Base-by-base conservation (phyloP, 2,888 invertebrate species). In the Plagiodera versicolora region DNA sequence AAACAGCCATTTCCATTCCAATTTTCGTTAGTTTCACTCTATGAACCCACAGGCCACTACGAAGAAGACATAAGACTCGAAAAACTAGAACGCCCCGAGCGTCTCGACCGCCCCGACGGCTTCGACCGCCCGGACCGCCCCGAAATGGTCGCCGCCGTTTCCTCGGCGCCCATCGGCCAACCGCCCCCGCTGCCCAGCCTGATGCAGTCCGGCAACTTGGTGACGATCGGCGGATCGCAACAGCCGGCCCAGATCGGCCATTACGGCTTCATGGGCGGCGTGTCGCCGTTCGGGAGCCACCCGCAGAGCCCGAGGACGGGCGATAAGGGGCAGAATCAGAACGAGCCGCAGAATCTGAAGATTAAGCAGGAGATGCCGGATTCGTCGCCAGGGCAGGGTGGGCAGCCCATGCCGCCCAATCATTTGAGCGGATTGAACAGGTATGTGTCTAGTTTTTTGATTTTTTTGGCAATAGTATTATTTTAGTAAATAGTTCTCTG, bases 301-400 rank as follows among this genome's bases (percentile, higher is more conserved):
- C 75, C 76, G 11, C 76, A 76, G 64, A 75, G 77, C 24, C 76
- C 76, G 1, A 64, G 76, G 11, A 75, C 76, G 1, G 64, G 76
- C 11, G 69, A 67, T 32, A 45, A 71, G 20, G 75, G 76, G n/a
- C 66, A 69, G 14, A 61, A 61, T 57, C 81, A 83, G 70, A 85
- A 82, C 76, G 89, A 89, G 72, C 89, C 89, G 6, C 89, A 89
- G 73, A 89, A 89, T 77, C 80, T 89, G 57, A 89, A 89, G 58
- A 87, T 89, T 30, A 89, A 89, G 72, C 87, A 89, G 71, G 89
- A 89, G 77, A 83, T 86, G 55, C 82, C 81, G 62, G 82, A 80
- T 56, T 80, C 79, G 64, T 75, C 79, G 30, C 74, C 71, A 71
- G 66, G 62, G 39, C 63, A 58, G 47, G 58, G 62, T 48, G 57